Evolutionary conservation across 2,797 vertebrate genomes (phyloP).

Genomic region (Paramormyrops hopkinsi): DNA sequence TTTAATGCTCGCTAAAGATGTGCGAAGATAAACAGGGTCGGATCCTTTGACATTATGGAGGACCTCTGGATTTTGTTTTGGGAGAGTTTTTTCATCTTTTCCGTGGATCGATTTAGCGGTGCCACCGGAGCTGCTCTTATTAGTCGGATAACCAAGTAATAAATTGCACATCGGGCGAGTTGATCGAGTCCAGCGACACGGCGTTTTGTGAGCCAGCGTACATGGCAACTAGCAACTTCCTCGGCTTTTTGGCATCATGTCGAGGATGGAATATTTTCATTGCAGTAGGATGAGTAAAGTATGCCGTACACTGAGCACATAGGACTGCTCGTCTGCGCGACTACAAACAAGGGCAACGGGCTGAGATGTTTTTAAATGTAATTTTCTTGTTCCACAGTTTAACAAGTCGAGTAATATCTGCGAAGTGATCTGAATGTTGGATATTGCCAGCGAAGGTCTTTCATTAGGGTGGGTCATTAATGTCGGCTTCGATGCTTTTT

Average conservation of each 20-base stretch:
- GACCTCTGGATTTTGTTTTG: slow-evolving; percentile 32
- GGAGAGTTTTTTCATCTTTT: slow-evolving; percentile 21
- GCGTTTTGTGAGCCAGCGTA: slow-evolving; percentile 32
- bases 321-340: not conserved
- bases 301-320: slow-evolving; percentile 10
- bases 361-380: not conserved
- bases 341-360: not conserved
- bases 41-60: slow-evolving; percentile 54
- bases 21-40: slow-evolving; percentile 42
- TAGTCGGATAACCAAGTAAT: slow-evolving; percentile 12
- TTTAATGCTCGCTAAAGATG: not conserved
- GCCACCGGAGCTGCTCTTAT: slow-evolving; percentile 28
- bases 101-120: not conserved
- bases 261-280: slow-evolving; percentile 34
- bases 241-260: slow-evolving; percentile 53
- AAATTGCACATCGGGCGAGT: not conserved
- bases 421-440: not conserved
- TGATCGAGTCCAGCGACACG: not conserved
- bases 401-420: not conserved
- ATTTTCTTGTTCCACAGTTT: not conserved
- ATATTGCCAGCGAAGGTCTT: not conserved
- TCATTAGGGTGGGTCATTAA: not conserved
- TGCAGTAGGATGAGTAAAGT: slow-evolving; percentile 18
- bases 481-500: not conserved
- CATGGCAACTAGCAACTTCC: slow-evolving; percentile 50